Evolutionary conservation across 2,797 vertebrate genomes (phyloP).

Genomic region (Pipistrellus kuhlii): DNA sequence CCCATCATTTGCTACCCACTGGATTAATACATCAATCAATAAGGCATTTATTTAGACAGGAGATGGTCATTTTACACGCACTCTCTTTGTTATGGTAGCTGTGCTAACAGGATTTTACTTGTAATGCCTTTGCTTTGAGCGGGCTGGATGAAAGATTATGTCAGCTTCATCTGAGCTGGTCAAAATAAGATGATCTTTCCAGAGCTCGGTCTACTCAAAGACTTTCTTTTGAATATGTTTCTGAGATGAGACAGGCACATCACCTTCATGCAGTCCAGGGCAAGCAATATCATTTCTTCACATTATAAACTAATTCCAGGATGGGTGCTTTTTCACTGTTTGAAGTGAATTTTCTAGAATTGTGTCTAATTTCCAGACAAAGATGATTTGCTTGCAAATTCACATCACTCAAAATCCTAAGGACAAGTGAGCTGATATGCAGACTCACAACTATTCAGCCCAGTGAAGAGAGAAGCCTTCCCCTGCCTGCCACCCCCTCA

Average conservation of each 20-base stretch:
- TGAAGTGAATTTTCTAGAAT: conserved; percentile 10
- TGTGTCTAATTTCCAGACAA: background rate
- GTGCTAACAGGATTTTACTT: background rate
- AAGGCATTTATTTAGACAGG: background rate
- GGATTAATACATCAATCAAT: background rate
- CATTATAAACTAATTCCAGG: conserved; percentile 9
- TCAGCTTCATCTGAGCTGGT: background rate
- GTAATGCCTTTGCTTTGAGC: background rate
- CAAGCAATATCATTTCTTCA: background rate
- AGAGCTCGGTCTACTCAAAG: background rate
- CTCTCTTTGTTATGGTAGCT: background rate
- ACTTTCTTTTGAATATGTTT: background rate
- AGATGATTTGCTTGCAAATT: conserved; percentile 14
- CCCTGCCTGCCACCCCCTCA: background rate
- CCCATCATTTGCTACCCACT: background rate
- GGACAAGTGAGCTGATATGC: background rate
- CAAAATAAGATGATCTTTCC: background rate
- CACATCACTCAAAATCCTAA: background rate
- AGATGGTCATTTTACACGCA: background rate
- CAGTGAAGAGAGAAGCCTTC: background rate
- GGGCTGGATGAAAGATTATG: background rate
- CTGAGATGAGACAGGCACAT: background rate
- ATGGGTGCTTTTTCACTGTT: background rate
- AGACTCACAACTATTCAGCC: background rate
- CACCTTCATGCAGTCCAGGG: background rate